These are phyloP conservation scores for Monopterus albus DNA, from an alignment of 2,113 vertebrate species.

Conservation along the genomic window DNA sequence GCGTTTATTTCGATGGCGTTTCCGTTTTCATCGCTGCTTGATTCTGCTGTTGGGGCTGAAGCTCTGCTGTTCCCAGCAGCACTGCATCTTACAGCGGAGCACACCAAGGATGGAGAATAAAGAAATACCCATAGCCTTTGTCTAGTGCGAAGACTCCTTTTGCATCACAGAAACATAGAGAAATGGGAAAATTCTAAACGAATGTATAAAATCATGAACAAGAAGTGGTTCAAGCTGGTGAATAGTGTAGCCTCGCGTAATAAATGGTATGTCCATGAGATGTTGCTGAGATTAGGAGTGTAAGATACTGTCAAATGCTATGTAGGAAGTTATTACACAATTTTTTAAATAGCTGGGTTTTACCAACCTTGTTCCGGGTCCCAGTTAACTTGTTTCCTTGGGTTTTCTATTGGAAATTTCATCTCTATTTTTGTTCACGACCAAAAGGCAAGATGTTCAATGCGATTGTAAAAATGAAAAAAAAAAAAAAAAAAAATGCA, in stretches of 20 bases:
- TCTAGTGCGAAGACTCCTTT: background rate
- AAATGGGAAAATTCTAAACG: background rate
- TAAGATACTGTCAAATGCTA: background rate
- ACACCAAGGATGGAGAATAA: constrained; percentile 38
- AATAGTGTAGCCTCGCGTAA: background rate
- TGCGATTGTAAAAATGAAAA: constrained; percentile 67
- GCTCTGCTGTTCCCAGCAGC: constrained; percentile 12
- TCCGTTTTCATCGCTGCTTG: background rate
- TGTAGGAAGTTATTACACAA: constrained; percentile 6
- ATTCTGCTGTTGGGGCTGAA: background rate
- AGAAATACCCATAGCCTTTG: constrained; percentile 32
- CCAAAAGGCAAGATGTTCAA: constrained; percentile 67
- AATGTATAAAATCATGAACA: background rate
- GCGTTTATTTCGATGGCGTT: constrained; percentile 34
- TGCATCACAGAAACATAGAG: background rate
- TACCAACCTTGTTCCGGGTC: constrained; percentile 96
- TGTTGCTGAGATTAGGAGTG: constrained; percentile 9
- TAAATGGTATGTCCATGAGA: background rate
- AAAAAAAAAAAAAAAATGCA: constrained; percentile 71
- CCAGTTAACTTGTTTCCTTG: constrained; percentile 98
- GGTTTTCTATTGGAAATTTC: constrained; percentile 99
- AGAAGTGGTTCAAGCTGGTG: background rate
- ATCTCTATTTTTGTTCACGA: constrained; percentile 86
- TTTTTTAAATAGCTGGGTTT: background rate
- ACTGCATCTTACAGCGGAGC: constrained; percentile 34